Evolutionary conservation across 2,797 vertebrate genomes (phyloP), one percentile per base, ranked within the genome.

Genomic region (Sandelia bainsii): DNA sequence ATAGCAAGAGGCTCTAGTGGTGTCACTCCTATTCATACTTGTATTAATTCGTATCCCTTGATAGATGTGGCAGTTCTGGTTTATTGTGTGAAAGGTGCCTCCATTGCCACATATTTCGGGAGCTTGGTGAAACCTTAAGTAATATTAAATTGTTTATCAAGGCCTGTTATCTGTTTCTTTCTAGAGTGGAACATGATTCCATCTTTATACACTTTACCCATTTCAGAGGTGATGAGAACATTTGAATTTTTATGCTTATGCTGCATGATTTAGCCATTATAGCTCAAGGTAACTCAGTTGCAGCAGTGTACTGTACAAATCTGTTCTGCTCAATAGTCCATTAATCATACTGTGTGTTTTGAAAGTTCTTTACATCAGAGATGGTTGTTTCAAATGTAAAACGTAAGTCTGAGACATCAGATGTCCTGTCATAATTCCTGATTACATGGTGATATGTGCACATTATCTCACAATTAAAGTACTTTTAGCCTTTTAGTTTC

Each of bases 201-300:
- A 74, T 70, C 63, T 74, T 69, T 88, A 65, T 72, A 84, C 81
- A 86, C 87, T 92, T 85, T 82, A 86, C 75, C 75, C 60, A 77
- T 81, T 82, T 46, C 75, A 91, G 77, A 91, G 91, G 92, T 93
- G 72, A 88, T 70, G 20, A 70, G 22, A 66, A 53, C 1, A 2
- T 66, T 62, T 81, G 12, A 3, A 39, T 37, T 65, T 53, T 5
- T 23, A 50, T 74, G 11, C 22, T 64, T 1, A 29, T 77, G 19
- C 27, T 69, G 51, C 40, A 44, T 77, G 57, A 25, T 48, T 42
- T 53, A 56, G 37, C 32, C 19, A 3, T 71, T 16, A 7, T 3
- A 52, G 23, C 23, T 39, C 4, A 20, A 25, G 8, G 12, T 39
- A n/a, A 8, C 42, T 46, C 23, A 27, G 3, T 57, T 69, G 22